Base-by-base conservation (phyloP, 2,113 vertebrate genomes). In the Mesoclemmys tuberculata region DNA sequence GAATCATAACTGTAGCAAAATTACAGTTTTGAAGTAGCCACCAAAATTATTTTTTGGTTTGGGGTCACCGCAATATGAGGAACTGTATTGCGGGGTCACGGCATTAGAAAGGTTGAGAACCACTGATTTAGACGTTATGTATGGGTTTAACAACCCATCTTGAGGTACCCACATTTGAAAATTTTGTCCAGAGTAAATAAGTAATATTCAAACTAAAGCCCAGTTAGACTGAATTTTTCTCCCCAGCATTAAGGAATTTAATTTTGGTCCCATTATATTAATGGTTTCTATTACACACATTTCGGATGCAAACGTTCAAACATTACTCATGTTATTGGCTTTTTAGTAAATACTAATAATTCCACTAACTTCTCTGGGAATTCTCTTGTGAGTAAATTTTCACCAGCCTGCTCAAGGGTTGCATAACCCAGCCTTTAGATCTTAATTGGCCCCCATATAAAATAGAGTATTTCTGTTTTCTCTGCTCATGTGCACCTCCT, bases 251-350 rank as follows among this genome's bases (percentile, higher is more conserved):
- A 92, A 78, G 7, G 55, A 61, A 88, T 92, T 44, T 78, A 91
- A 46, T 85, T 89, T 95, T 85, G 55, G 94, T 90, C 54, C 87
- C 16, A 92, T 90, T 92, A 61, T 54, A 61, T 10, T 71, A 93
- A 86, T 90, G 21, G 55, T 52, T 92, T 93, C 44, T 90, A 44
- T 49, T 90, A 87, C 31, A 85, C 52, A 44, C 3, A 9, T 14
- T 90, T 89, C 89, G 83, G 58, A 83, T 19, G 55, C 18, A 44
- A 52, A 88, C 44, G 71, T 80, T 44, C 5, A 94, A 51, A 77
- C 91, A 85, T 21, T 61, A 84, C 55, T 79, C 27, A 24, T n/a
- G 10, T 93, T 90, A 12, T 78, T 79, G 85, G n/a, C n/a, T 51
- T 71, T 82, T 91, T 55, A 75, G 29, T 18, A 92, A 85, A 81